A percentile compares a stretch with the other conserved stretches of the same genome.
Evolutionary conservation across 2,888 invertebrate species (phyloP).

Genomic region (Caenorhabditis sp.): DNA sequence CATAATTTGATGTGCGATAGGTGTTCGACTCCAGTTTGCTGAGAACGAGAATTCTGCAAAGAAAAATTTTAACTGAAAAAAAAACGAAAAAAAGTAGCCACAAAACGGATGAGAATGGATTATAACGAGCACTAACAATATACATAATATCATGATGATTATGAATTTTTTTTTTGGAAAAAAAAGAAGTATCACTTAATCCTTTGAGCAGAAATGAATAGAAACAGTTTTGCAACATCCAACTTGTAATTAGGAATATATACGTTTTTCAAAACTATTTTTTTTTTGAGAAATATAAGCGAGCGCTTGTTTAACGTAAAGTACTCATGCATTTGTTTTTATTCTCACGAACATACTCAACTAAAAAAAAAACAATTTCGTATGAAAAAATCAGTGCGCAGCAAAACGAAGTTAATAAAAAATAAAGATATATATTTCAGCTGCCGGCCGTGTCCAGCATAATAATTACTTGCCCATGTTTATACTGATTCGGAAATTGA

Average conservation of each 20-base stretch:
- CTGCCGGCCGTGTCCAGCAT: neutral
- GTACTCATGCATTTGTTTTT: no score
- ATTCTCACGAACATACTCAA: no score
- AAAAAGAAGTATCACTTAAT: neutral
- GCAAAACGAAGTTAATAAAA: neutral
- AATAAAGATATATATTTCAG: neutral
- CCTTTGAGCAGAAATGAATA: no score
- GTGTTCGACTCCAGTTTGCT: slow-evolving; percentile 7
- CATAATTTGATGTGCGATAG: slow-evolving; percentile 2
- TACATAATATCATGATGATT: neutral
- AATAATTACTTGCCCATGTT: neutral
- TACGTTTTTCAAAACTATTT: no score
- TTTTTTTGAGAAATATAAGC: no score
- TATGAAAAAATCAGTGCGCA: neutral
- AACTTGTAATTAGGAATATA: no score
- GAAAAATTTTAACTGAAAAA: neutral
- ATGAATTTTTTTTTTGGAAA: neutral
- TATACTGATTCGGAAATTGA: neutral
- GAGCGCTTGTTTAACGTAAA: no score
- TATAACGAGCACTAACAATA: neutral
- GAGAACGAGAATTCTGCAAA: neutral
- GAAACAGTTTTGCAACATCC: no score
- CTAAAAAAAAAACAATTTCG: no score
- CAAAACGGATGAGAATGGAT: neutral
- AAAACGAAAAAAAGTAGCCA: neutral